phyloP scores from a whole-genome alignment of 2,797 vertebrate genomes.

The Lophius americanus region DNA sequence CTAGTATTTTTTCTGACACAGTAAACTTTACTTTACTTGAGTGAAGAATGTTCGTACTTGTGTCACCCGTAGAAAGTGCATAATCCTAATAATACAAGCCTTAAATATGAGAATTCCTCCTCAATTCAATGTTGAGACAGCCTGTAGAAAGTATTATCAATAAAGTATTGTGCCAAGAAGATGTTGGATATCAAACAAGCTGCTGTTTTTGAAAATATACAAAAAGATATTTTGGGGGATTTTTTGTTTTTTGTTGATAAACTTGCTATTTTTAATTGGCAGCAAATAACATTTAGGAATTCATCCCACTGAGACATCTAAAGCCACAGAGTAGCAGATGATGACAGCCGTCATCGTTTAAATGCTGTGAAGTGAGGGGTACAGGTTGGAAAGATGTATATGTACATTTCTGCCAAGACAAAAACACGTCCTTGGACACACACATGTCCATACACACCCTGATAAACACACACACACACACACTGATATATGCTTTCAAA shows the following conservation, averaged over 20 bases:
- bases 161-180: constrained; percentile 4
- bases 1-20: no score
- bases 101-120: background rate
- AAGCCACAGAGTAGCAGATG: constrained; percentile 20
- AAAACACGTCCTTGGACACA: no score
- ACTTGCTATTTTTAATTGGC: constrained; percentile 26
- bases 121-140: constrained; percentile 9
- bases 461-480: constrained; percentile 8
- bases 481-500: constrained; percentile 24
- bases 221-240: background rate
- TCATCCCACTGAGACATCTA: background rate
- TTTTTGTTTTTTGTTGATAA: constrained; percentile 3
- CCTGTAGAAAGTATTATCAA: no score
- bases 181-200: background rate
- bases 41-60: no score
- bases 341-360: background rate
- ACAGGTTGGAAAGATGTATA: background rate
- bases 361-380: background rate
- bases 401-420: constrained; percentile 14
- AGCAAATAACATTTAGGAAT: constrained; percentile 34
- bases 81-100: no score
- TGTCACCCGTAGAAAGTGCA: no score
- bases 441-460: background rate
- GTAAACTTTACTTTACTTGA: no score
- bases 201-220: no score